Percentiles rank a stretch among this genome's conserved stretches.
These are phyloP conservation scores for Thermophis baileyi DNA, from an alignment of 2,113 vertebrate species.

Conservation along the genomic window DNA sequence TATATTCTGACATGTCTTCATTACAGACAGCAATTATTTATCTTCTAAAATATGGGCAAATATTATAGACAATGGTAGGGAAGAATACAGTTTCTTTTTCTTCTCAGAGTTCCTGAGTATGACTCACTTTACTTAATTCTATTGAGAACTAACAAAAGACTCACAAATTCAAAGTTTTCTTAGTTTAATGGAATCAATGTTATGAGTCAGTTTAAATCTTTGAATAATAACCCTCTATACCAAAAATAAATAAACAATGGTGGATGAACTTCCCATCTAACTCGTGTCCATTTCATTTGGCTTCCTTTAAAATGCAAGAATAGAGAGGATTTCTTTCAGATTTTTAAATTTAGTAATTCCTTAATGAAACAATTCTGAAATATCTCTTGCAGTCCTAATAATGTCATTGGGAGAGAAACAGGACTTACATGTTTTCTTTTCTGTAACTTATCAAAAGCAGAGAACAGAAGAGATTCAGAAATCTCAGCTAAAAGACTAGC, in stretches of 20 bases:
- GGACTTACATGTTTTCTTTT: background rate
- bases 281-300: background rate
- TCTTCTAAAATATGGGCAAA: no score
- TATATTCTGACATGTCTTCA: background rate
- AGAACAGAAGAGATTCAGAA: background rate
- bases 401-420: background rate
- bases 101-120: background rate
- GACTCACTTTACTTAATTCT: background rate
- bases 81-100: no score
- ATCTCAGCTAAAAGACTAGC: background rate
- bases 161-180: background rate
- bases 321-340: background rate
- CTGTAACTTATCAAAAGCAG: background rate
- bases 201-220: background rate
- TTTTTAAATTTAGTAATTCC: background rate
- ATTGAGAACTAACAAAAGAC: background rate
- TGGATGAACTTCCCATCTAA: background rate
- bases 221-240: background rate
- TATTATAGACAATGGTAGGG: no score
- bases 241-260: background rate
- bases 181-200: background rate
- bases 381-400: background rate
- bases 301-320: background rate
- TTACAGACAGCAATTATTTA: no score
- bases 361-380: background rate